Evolutionary conservation across 2,797 vertebrate species (phyloP), one percentile per base, ranked within the genome.

Genomic region (Brotula barbata): DNA sequence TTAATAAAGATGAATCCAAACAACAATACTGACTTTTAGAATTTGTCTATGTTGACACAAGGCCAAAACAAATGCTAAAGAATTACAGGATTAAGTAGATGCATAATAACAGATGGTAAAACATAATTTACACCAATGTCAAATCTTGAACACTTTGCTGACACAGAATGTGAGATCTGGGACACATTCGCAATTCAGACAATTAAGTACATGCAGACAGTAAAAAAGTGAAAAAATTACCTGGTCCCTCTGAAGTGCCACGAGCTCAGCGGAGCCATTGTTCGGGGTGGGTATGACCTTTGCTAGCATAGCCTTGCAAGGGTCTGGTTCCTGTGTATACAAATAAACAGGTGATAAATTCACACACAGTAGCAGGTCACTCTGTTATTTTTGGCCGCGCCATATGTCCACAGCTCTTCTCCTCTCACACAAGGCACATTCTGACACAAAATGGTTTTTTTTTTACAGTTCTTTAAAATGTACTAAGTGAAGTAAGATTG

Each of bases 281-380:
- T 99, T 99, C 2, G 96, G 95, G 1, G 93, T 97, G 0, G 97
- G 97, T 51, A 98, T 91, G 10, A 99, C 94, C 83, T 98, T 99
- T 33, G 94, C 95, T 45, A 96, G 80, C 0, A 90, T 94, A 2
- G 93, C 96, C 82, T 93, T 96, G 31, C 71, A 81, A 50, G 94
- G 89, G 54, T 93, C 89, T 0, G 92, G 90, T 15, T 96, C 95
- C 97, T 99, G 89, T 64, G 49, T 23, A 41, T 6, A 48, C 11
- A 71, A 46, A 67, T 31, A n/a, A 74, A 70, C 62, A 85, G 47
- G 63, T 75, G 71, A 79, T 64, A 71, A 52, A 66, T 67, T 81
- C 54, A 68, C 64, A 83, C 37, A 52, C 15, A 21, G 46, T 51
- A 15, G 3, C 19, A 55, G 13, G 40, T 56, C 41, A 71, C 22